Base-by-base conservation (phyloP, 2,888 invertebrate genomes). In the Papilio protenor region DNA sequence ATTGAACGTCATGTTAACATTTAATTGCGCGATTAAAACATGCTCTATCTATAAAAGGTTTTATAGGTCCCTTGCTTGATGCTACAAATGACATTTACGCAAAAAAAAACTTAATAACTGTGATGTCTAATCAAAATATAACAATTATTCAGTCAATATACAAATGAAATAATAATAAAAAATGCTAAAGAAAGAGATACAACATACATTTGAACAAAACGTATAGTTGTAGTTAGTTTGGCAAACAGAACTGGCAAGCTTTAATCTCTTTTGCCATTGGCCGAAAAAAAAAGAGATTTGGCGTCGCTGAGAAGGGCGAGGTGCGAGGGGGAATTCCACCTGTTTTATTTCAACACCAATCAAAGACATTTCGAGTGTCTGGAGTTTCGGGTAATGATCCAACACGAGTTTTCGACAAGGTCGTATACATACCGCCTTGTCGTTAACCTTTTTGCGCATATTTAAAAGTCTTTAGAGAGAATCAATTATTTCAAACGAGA, bases 331-430 rank as follows among this genome's bases (percentile, higher is more conserved):
- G 79, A 78, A 81, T 80, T 71, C 81, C 82, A 83, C 82, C 84
- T 85, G 85, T 80, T 84, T 83, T 79, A 66, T 81, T 79, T 84
- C 83, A 83, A 79, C 64, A 79, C 79, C 59, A 78, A 79, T 79
- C 66, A 69, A 70, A 74, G 74, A 64, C 70, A 45, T 71, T 27
- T 69, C 66, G 33, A 85, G 83, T 83, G 80, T 80, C 73, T 81
- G 80, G 77, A 73, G 52, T 59, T 73, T 81, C 75, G 85, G 81
- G 64, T 84, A 86, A 81, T 82, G 86, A 86, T 84, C 85, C 64
- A 76, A 57, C 59, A n/a, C 72, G 78, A 47, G 76, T 79, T 79
- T 79, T 77, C 21, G 57, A 47, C 82, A 81, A 82, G 76, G 79
- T 82, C 71, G 66, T 61, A 79, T 74, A 23, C 33, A 73, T 45